Evolutionary conservation across 2,113 vertebrate genomes (phyloP).

Genomic region (Calidris pugnax): DNA sequence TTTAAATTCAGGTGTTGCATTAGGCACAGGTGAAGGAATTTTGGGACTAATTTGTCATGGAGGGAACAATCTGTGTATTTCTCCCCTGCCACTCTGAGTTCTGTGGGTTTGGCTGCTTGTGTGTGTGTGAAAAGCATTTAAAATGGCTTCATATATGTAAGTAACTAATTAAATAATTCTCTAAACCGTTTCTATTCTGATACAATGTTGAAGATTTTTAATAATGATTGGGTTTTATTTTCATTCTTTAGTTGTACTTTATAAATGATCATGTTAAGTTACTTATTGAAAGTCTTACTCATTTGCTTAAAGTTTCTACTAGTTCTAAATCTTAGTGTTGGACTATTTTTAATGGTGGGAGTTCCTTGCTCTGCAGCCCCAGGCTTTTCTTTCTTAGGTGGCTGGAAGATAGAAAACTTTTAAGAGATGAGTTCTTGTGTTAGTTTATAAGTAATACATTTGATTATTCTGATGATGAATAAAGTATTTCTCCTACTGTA

Average conservation of each 20-base stretch:
- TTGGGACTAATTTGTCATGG: not conserved
- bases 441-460: not conserved
- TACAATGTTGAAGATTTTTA: not conserved
- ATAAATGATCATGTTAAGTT: not conserved
- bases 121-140: not conserved
- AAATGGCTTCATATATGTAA: not conserved
- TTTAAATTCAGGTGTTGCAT: not conserved
- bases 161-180: not conserved
- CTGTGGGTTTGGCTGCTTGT: not conserved
- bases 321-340: slow-evolving; percentile 72
- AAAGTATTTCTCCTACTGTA: not conserved
- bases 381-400: not conserved
- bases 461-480: not conserved
- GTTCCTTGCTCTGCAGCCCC: slow-evolving; percentile 6
- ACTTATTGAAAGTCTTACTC: slow-evolving; percentile 45
- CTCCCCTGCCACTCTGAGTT: not conserved
- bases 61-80: not conserved
- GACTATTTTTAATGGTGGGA: slow-evolving; percentile 54
- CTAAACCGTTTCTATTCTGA: not conserved
- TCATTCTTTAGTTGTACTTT: not conserved
- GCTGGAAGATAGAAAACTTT: not conserved
- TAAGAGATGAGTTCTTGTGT: not conserved
- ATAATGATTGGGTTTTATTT: not conserved
- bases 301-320: slow-evolving; percentile 68
- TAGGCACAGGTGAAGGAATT: not conserved